phyloP scores from a whole-genome alignment of 1,140 invertebrate genomes.

The Diploscapter pachys region DNA sequence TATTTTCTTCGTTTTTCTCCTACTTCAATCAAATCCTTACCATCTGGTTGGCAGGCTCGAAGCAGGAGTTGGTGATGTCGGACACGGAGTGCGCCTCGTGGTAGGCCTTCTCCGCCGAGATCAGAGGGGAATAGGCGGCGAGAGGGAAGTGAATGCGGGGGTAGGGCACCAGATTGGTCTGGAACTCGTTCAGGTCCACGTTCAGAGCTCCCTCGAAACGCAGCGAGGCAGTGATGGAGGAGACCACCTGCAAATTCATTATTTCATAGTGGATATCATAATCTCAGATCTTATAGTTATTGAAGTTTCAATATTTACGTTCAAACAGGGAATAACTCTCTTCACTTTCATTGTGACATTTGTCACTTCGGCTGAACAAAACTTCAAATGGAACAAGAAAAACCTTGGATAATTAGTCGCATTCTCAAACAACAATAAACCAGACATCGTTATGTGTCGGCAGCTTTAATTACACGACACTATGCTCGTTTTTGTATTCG shows the following conservation, averaged over 20 bases:
- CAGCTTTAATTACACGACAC: too few species aligned
- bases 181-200: slow-evolving; percentile 81
- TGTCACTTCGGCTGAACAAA: too few species aligned
- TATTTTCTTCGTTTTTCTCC: too few species aligned
- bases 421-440: too few species aligned
- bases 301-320: too few species aligned
- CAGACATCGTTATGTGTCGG: too few species aligned
- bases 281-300: too few species aligned
- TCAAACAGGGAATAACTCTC: too few species aligned
- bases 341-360: too few species aligned
- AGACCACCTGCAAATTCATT: slow-evolving; percentile 66
- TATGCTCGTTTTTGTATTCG: too few species aligned
- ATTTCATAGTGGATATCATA: not conserved
- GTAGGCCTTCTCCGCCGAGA: slow-evolving; percentile 44
- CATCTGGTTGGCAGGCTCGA: slow-evolving; percentile 78
- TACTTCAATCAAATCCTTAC: slow-evolving; percentile 61
- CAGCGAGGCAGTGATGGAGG: slow-evolving; percentile 77
- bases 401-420: too few species aligned
- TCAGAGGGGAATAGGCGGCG: slow-evolving; percentile 42
- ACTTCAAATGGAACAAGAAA: too few species aligned
- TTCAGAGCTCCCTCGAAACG: slow-evolving; percentile 81
- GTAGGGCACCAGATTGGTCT: slow-evolving; percentile 70
- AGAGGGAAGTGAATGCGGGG: slow-evolving; percentile 72
- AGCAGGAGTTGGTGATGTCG: slow-evolving; percentile 64
- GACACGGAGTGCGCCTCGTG: slow-evolving; percentile 73